Evolutionary conservation across 2,797 vertebrate species (phyloP), one percentile per base, ranked within the genome.

Genomic region (Smutsia gigantea): DNA sequence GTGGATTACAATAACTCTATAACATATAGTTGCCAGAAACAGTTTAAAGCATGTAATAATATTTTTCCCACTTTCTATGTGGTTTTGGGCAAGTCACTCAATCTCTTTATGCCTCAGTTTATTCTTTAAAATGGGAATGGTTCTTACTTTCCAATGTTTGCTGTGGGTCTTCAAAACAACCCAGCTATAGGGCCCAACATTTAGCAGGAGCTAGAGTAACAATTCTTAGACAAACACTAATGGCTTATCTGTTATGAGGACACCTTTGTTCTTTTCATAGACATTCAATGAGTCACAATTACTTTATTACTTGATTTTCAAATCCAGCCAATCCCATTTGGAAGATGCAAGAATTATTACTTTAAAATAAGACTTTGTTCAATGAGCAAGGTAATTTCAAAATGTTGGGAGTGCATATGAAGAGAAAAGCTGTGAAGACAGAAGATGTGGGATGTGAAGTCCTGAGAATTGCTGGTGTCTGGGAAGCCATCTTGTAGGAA

Each of bases 151-250:
- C 64, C 34, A 25, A 0, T 31, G 17, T 72, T 71, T 66, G 61
- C 39, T 4, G 5, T 59, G 59, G 85, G 51, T 39, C 42, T 95
- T 88, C 79, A 91, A 61, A 88, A 68, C 18, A 87, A 74, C 23
- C 15, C 51, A 12, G 11, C 51, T 34, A 11, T 27, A 90, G 37
- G 27, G 9, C 34, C 18, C 77, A 42, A 2, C 7, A 4, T n/a
- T 8, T 7, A 68, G 57, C 34, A 72, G 9, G 66, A 37, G 1
- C 78, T 27, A 57, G 29, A 72, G 42, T n/a, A 74, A 37, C 63
- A 29, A 13, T 55, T 57, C 64, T 59, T 29, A 61, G 64, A 79
- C 34, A 53, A 42, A 83, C 9, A 31, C 49, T 42, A 42, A 37
- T 72, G 69, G 64, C 55, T 81, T 18, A 13, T 66, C 39, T 19